Evolutionary conservation across 1,140 invertebrate species (phyloP).

Genomic region (Drosophila nikananu): DNA sequence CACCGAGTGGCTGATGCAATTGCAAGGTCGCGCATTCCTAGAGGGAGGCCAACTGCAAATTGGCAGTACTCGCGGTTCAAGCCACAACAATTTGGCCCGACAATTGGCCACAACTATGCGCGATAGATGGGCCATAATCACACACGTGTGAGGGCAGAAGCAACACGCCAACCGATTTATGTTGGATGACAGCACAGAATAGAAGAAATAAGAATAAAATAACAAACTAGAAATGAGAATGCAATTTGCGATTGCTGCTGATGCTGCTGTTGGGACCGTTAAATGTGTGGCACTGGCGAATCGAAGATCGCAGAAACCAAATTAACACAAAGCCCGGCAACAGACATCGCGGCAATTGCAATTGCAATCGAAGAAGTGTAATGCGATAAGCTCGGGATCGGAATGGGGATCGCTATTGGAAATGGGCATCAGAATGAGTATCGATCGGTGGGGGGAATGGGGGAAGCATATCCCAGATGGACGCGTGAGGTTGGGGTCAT

Average conservation of each 20-base stretch:
- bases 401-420: slow-evolving; percentile 17
- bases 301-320: slow-evolving; percentile 72
- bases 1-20: slow-evolving; percentile 19
- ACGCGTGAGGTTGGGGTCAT: slow-evolving; percentile 78
- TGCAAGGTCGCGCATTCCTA: slow-evolving; percentile 70
- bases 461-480: slow-evolving; percentile 24
- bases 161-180: slow-evolving; percentile 60
- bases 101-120: slow-evolving; percentile 71
- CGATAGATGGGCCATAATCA: slow-evolving; percentile 35
- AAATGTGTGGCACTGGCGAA: slow-evolving; percentile 66
- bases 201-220: slow-evolving; percentile 27
- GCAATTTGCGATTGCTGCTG: slow-evolving; percentile 76
- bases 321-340: slow-evolving; percentile 67
- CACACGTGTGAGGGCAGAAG: slow-evolving; percentile 47
- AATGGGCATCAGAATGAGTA: slow-evolving; percentile 46
- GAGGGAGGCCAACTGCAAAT: slow-evolving; percentile 57
- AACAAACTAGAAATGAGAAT: slow-evolving; percentile 35
- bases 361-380: slow-evolving; percentile 61
- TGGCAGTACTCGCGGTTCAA: slow-evolving; percentile 46
- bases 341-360: slow-evolving; percentile 41
- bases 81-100: slow-evolving; percentile 64
- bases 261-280: slow-evolving; percentile 56
- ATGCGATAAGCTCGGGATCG: slow-evolving; percentile 66
- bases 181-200: slow-evolving; percentile 44
- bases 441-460: slow-evolving; percentile 6